A percentile compares a stretch with the other conserved stretches of the same genome.
Conservation (phyloP, 2,113 vertebrate genomes). For the Triplophysa tibetana region DNA sequence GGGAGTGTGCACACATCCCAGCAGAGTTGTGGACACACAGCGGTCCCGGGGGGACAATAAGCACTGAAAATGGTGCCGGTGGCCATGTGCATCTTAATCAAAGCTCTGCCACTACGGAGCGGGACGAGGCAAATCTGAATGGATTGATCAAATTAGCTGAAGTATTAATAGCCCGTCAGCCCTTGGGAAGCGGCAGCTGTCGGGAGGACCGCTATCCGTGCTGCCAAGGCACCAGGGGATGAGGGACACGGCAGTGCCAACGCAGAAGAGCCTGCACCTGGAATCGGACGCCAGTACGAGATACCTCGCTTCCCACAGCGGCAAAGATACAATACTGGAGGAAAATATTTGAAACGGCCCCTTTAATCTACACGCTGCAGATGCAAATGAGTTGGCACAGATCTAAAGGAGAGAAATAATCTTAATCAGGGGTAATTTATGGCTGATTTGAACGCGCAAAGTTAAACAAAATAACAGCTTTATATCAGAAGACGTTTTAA, state of each 20-base stretch:
- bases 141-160: constrained; percentile 76
- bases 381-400: constrained; percentile 50
- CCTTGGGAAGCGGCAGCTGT: constrained; percentile 77
- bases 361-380: constrained; percentile 51
- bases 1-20: not conserved
- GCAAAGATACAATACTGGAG: constrained; percentile 15
- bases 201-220: constrained; percentile 57
- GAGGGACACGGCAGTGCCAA: constrained; percentile 65
- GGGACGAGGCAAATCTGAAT: constrained; percentile 74
- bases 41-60: constrained; percentile 44
- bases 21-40: constrained; percentile 36
- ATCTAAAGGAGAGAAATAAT: constrained; percentile 38
- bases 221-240: constrained; percentile 69
- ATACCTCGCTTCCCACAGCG: constrained; percentile 26
- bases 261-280: constrained; percentile 59
- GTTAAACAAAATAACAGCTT: constrained; percentile 48
- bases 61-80: constrained; percentile 46
- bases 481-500: constrained; percentile 1
- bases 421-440: constrained; percentile 43
- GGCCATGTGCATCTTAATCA: constrained; percentile 76
- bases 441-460: constrained; percentile 32
- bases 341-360: constrained; percentile 45
- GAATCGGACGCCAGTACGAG: constrained; percentile 36
- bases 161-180: constrained; percentile 77
- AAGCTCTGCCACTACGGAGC: constrained; percentile 64